Percentiles rank a stretch among this genome's conserved stretches.
These are phyloP conservation scores for Nettapus auritus DNA, from an alignment of 2,113 vertebrate genomes.

Conservation along the genomic window DNA sequence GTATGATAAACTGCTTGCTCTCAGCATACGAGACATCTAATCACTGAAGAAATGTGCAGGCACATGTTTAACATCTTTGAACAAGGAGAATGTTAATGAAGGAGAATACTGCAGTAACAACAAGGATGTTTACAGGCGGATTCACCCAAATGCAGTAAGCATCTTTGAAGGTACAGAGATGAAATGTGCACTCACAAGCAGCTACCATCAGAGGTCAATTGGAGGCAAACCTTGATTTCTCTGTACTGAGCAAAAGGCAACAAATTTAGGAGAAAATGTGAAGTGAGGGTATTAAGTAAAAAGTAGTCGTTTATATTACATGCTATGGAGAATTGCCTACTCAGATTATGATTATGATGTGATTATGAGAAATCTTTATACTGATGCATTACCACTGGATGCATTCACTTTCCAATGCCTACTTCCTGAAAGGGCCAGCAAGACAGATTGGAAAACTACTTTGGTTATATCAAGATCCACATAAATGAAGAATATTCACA, in stretches of 20 bases:
- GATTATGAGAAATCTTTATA: not conserved
- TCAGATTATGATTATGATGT: no score
- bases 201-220: not conserved
- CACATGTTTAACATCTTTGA: not conserved
- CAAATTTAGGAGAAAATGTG: not conserved
- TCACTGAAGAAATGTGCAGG: not conserved
- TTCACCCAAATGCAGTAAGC: not conserved
- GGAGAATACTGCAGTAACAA: not conserved
- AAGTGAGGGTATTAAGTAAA: not conserved
- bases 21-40: not conserved
- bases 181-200: not conserved
- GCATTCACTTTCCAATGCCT: not conserved
- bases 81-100: slow-evolving; percentile 37
- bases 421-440: not conserved
- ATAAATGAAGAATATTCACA: not conserved
- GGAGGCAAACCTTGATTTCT: not conserved
- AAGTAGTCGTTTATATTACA: not conserved
- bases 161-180: not conserved
- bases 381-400: not conserved
- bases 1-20: not conserved
- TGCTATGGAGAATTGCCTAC: not conserved
- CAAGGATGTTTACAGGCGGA: not conserved
- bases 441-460: not conserved
- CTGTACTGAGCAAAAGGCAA: not conserved
- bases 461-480: not conserved